phyloP scores from a whole-genome alignment of 2,888 invertebrate species.

The Dryobotodes eremita region DNA sequence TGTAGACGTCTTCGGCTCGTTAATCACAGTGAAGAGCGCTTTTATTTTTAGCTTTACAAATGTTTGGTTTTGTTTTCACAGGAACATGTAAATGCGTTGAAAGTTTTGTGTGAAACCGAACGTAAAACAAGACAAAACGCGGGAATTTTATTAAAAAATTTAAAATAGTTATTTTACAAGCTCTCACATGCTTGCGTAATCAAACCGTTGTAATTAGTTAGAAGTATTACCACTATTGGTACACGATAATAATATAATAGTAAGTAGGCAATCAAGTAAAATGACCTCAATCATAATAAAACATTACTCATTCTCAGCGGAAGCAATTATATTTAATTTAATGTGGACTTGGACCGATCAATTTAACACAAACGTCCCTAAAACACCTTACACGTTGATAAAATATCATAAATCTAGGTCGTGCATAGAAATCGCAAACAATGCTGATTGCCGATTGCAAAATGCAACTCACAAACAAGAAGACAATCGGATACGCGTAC shows the following conservation, averaged over 20 bases:
- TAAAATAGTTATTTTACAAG: neutral
- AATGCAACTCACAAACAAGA: constrained; percentile 82
- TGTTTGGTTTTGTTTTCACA: constrained; percentile 43
- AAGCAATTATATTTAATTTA: constrained; percentile 31
- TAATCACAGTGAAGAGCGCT: constrained; percentile 45
- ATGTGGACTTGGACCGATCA: neutral
- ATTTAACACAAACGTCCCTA: constrained; percentile 1
- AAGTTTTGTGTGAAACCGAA: constrained; percentile 55
- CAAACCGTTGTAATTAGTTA: neutral
- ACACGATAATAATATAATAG: neutral
- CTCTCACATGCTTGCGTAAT: neutral
- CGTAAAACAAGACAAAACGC: constrained; percentile 20
- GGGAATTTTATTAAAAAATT: constrained; percentile 13
- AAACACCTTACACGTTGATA: constrained; percentile 26
- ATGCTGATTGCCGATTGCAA: constrained; percentile 77
- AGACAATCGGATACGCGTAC: constrained; percentile 74
- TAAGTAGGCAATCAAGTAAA: neutral
- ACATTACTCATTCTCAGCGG: constrained; percentile 15
- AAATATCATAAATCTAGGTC: constrained; percentile 69
- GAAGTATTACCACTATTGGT: neutral
- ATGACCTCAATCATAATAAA: constrained; percentile 16
- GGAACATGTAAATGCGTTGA: constrained; percentile 30
- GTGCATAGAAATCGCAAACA: constrained; percentile 74
- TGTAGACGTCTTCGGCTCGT: constrained; percentile 41
- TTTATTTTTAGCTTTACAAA: constrained; percentile 50